Evolutionary conservation across 2,113 vertebrate genomes (phyloP).

Genomic region (Malurus melanocephalus): DNA sequence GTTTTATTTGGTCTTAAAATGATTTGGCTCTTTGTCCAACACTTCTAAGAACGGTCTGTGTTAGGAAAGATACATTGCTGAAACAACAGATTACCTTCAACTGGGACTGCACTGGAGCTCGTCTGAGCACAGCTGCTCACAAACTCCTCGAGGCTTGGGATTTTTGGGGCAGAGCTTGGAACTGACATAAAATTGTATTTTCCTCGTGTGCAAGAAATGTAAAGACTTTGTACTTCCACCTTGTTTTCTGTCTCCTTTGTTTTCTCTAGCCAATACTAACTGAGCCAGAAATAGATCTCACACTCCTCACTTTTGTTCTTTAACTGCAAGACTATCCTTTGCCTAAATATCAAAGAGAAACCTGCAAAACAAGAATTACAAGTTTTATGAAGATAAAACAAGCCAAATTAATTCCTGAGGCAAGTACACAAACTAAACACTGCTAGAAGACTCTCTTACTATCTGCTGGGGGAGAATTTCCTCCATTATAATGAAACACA

Average conservation of each 20-base stretch:
- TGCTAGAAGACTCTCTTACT: background rate
- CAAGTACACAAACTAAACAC: background rate
- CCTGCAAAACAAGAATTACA: conserved; percentile 31
- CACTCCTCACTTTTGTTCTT: background rate
- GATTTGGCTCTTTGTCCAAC: background rate
- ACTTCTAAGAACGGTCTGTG: background rate
- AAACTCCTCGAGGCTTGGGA: background rate
- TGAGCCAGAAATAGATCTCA: background rate
- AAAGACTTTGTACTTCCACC: background rate
- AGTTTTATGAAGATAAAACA: background rate
- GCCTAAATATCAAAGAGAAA: background rate
- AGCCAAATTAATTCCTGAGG: background rate
- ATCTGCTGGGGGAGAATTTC: background rate
- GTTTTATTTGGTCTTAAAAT: background rate
- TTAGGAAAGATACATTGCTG: background rate
- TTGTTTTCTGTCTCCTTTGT: background rate
- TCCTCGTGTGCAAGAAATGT: background rate
- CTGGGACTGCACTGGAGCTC: background rate
- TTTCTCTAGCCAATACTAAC: background rate
- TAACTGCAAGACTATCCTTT: background rate
- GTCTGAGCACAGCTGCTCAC: background rate
- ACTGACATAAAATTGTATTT: background rate
- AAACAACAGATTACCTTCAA: background rate
- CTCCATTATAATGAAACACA: background rate
- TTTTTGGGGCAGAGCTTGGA: background rate